Conservation (phyloP, 2,888 invertebrate species). For the Platynereis dumerilii region DNA sequence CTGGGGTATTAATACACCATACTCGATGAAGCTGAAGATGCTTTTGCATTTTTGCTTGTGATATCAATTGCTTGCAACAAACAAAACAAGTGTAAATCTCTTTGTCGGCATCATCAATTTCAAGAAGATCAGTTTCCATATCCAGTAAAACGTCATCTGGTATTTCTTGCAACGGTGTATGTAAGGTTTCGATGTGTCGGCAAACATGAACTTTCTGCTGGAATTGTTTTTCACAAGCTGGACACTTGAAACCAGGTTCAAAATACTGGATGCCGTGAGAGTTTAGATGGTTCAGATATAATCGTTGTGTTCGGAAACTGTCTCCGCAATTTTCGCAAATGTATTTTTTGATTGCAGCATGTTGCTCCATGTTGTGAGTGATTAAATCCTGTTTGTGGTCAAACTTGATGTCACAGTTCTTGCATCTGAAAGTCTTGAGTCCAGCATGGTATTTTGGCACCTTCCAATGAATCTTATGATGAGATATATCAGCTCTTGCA, state of each 20-base stretch:
- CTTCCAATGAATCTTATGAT: no score
- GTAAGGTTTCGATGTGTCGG: constrained; percentile 30
- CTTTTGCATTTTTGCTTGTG: neutral
- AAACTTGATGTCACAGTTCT: neutral
- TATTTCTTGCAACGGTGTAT: constrained; percentile 27
- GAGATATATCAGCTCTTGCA: neutral
- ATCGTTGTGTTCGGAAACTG: constrained; percentile 9
- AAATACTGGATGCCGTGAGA: constrained; percentile 21
- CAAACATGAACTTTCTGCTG: constrained; percentile 26
- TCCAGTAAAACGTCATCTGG: constrained; percentile 5
- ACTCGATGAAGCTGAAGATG: constrained; percentile 27
- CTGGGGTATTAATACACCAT: constrained; percentile 16
- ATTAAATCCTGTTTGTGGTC: neutral
- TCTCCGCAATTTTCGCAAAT: constrained; percentile 17
- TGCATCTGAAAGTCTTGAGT: neutral
- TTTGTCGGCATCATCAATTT: neutral
- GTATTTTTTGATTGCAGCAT: constrained; percentile 2
- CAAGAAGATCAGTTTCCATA: neutral
- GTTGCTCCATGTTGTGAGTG: constrained; percentile 1
- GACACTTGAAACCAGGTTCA: constrained; percentile 21
- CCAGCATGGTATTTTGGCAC: neutral
- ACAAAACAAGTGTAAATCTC: constrained; percentile 28
- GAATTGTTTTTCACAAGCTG: constrained; percentile 30
- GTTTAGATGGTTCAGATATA: constrained; percentile 8
- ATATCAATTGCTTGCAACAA: constrained; percentile 17